Evolutionary conservation across 2,888 invertebrate genomes (phyloP).

Genomic region (Cheilosia grossa): DNA sequence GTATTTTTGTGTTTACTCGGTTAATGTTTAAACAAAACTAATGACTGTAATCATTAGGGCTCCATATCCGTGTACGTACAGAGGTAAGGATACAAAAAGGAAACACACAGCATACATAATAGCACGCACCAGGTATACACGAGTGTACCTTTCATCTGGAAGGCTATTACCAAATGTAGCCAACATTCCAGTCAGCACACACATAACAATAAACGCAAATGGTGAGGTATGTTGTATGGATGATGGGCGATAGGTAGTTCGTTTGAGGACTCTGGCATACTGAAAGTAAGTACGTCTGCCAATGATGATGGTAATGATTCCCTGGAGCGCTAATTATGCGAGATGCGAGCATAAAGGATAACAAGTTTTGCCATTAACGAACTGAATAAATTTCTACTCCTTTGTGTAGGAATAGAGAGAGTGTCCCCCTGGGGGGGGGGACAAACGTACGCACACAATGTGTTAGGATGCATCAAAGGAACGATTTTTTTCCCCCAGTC

Average conservation of each 20-base stretch:
- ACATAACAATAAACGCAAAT: constrained; percentile 25
- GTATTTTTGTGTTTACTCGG: background rate
- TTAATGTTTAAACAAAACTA: constrained; percentile 38
- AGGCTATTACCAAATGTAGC: constrained; percentile 18
- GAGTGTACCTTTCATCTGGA: constrained; percentile 2
- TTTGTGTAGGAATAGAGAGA: constrained; percentile 2
- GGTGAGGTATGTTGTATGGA: constrained; percentile 13
- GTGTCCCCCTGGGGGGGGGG: background rate
- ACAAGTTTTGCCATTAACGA: constrained; percentile 69
- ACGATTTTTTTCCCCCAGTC: background rate
- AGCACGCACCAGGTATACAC: constrained; percentile 31
- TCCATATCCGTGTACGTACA: background rate
- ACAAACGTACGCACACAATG: constrained; percentile 27
- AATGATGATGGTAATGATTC: constrained; percentile 68
- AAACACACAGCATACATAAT: constrained; percentile 11
- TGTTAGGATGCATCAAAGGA: constrained; percentile 57
- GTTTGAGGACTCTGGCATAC: constrained; percentile 1
- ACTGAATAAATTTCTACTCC: constrained; percentile 68
- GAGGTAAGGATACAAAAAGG: background rate
- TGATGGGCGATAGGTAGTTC: constrained; percentile 2
- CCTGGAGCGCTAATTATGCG: constrained; percentile 70
- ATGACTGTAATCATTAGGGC: constrained; percentile 49
- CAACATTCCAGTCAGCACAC: constrained; percentile 7
- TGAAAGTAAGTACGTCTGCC: constrained; percentile 8
- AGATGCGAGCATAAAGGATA: constrained; percentile 73